Conservation (phyloP, 1,140 invertebrate genomes). For the Temnothorax curvispinosus region DNA sequence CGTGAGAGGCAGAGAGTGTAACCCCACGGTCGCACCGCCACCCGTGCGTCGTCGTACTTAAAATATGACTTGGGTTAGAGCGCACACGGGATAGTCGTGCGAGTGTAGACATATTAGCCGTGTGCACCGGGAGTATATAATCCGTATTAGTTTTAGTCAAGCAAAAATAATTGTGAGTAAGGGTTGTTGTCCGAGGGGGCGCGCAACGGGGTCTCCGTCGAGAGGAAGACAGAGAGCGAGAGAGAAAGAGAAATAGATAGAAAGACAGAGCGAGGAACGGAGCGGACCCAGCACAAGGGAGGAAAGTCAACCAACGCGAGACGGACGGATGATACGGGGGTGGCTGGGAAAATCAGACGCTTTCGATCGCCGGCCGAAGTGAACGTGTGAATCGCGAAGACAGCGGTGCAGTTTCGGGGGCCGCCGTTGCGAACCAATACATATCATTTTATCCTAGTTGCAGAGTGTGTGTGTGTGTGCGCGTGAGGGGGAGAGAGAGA, state of each 20-base stretch:
- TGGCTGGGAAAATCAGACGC: slow-evolving; percentile 20
- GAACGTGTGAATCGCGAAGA: slow-evolving; percentile 12
- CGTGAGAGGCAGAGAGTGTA: slow-evolving; percentile 56
- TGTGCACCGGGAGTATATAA: slow-evolving; percentile 29
- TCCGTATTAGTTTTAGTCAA: slow-evolving; percentile 49
- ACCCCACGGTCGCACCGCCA: slow-evolving; percentile 53
- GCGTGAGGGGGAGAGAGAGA: neutral
- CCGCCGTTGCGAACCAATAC: slow-evolving; percentile 49
- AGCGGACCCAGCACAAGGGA: neutral
- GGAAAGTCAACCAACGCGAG: slow-evolving; percentile 1
- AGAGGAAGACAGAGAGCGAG: neutral
- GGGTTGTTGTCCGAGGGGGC: slow-evolving; percentile 3
- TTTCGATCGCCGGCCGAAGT: slow-evolving; percentile 6
- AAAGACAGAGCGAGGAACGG: neutral
- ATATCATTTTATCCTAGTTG: slow-evolving; percentile 58
- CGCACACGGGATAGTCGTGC: slow-evolving; percentile 44
- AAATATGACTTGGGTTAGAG: slow-evolving; percentile 55
- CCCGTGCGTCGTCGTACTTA: slow-evolving; percentile 56
- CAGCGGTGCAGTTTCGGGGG: neutral
- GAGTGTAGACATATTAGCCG: slow-evolving; percentile 49
- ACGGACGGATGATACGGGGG: slow-evolving; percentile 26
- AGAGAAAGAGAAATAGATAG: neutral
- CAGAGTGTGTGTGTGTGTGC: neutral
- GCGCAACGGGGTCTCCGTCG: slow-evolving; percentile 36
- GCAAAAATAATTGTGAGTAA: slow-evolving; percentile 35